Conservation (phyloP, 2,797 vertebrate genomes). For the Gymnoscopelus microlampas region DNA sequence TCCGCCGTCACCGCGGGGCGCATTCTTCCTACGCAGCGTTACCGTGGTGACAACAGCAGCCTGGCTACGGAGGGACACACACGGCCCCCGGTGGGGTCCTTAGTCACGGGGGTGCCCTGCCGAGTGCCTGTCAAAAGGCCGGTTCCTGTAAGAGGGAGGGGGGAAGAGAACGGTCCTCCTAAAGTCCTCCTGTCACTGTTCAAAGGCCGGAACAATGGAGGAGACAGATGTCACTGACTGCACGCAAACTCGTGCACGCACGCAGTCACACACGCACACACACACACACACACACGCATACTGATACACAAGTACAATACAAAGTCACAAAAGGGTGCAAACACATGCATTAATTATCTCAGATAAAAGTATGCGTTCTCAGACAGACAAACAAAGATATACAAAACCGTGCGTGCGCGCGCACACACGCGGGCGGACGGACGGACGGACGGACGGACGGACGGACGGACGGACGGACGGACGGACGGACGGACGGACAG, state of each 20-base stretch:
- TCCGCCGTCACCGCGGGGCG: constrained; percentile 66
- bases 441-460: no score
- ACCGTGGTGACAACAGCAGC: constrained; percentile 68
- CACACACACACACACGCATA: constrained; percentile 1
- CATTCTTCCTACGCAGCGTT: constrained; percentile 69
- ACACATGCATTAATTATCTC: no score
- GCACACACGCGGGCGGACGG: background rate
- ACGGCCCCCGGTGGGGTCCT: constrained; percentile 53
- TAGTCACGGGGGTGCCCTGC: constrained; percentile 50
- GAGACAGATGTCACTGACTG: constrained; percentile 54
- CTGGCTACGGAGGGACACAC: constrained; percentile 39
- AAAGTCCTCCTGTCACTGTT: constrained; percentile 63
- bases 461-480: no score
- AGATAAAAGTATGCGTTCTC: no score
- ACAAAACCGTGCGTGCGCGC: background rate
- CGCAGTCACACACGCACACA: constrained; percentile 2
- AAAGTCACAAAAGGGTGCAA: background rate
- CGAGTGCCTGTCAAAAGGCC: constrained; percentile 68
- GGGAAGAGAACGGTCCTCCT: constrained; percentile 38
- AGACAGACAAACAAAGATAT: background rate
- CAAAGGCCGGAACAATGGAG: constrained; percentile 50
- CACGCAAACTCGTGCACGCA: background rate
- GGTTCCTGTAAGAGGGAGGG: constrained; percentile 67
- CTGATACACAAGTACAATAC: background rate
- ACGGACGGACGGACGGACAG: no score